Percentiles rank a stretch among this genome's conserved stretches.
Evolutionary conservation across 2,113 vertebrate species (phyloP).

Genomic region (Gnathonemus longibarbis): DNA sequence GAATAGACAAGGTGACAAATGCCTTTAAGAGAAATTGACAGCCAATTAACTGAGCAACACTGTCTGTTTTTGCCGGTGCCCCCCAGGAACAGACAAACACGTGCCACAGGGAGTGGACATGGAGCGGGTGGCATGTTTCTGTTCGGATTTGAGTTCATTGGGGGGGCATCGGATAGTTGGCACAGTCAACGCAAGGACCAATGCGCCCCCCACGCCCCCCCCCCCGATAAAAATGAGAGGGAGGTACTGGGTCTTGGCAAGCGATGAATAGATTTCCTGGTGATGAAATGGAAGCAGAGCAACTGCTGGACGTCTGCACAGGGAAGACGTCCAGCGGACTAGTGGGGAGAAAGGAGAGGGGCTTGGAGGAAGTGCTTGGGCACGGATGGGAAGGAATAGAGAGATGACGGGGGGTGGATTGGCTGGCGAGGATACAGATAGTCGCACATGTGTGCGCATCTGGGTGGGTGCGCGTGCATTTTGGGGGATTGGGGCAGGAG

Average conservation of each 20-base stretch:
- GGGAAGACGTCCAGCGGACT: slow-evolving; percentile 22
- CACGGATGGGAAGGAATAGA: not conserved
- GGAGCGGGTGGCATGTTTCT: slow-evolving; percentile 7
- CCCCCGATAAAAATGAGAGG: slow-evolving; percentile 25
- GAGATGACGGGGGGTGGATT: not conserved
- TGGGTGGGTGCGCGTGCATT: slow-evolving; percentile 10
- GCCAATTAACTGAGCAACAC: slow-evolving; percentile 12
- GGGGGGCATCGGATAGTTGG: slow-evolving; percentile 42
- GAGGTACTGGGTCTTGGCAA: slow-evolving; percentile 47
- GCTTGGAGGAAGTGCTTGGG: slow-evolving; percentile 24
- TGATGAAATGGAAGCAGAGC: slow-evolving; percentile 33
- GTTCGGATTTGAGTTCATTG: not conserved
- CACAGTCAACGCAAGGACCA: slow-evolving; percentile 40
- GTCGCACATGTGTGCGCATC: slow-evolving; percentile 19
- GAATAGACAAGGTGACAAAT: slow-evolving; percentile 12
- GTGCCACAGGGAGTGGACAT: slow-evolving; percentile 14
- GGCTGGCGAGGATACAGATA: slow-evolving; percentile 22
- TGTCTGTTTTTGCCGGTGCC: not conserved
- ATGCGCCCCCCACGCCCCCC: slow-evolving; percentile 20
- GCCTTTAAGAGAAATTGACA: slow-evolving; percentile 19
- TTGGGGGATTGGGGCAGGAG: slow-evolving; percentile 10
- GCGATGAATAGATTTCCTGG: slow-evolving; percentile 52
- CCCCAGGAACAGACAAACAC: not conserved
- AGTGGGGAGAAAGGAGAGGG: slow-evolving; percentile 17
- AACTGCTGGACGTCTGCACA: slow-evolving; percentile 18